Evolutionary conservation across 1,140 invertebrate genomes (phyloP).

Genomic region (Antheraea pernyi): DNA sequence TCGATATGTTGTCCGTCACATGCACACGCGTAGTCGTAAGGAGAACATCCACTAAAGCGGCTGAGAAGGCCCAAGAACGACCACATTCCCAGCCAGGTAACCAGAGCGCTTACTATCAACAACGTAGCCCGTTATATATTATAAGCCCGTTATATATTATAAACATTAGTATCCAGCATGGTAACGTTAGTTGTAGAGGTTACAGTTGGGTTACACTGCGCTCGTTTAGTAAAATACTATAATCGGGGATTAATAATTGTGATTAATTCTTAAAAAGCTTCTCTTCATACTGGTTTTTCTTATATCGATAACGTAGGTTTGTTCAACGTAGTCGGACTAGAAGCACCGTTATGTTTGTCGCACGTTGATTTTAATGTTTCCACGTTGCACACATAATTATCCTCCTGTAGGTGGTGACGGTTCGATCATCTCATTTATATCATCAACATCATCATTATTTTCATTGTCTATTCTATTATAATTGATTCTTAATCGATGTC

Average conservation of each 20-base stretch:
- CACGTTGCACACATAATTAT: constrained; percentile 21
- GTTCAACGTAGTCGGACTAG: constrained; percentile 46
- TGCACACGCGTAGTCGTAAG: constrained; percentile 79
- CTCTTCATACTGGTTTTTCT: constrained; percentile 24
- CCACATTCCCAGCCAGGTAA: constrained; percentile 80
- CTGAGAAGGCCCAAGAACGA: constrained; percentile 79
- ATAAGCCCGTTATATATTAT: no score
- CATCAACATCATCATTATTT: background rate
- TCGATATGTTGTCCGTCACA: constrained; percentile 76
- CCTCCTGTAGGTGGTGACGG: background rate
- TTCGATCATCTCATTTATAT: background rate
- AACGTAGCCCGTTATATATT: constrained; percentile 45
- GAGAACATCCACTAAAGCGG: constrained; percentile 80
- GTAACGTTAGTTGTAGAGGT: constrained; percentile 47
- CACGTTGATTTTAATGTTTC: constrained; percentile 50
- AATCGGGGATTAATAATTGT: constrained; percentile 43
- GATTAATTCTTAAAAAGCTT: constrained; percentile 44
- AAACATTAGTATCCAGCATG: constrained; percentile 45
- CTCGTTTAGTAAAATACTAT: constrained; percentile 47
- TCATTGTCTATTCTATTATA: background rate
- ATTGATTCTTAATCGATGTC: constrained; percentile 8
- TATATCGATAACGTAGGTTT: constrained; percentile 40
- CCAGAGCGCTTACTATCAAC: constrained; percentile 59
- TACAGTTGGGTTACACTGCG: constrained; percentile 61
- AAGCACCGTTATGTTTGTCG: constrained; percentile 58